phyloP scores from a whole-genome alignment of 2,113 vertebrate genomes.

The Nothocercus julius region DNA sequence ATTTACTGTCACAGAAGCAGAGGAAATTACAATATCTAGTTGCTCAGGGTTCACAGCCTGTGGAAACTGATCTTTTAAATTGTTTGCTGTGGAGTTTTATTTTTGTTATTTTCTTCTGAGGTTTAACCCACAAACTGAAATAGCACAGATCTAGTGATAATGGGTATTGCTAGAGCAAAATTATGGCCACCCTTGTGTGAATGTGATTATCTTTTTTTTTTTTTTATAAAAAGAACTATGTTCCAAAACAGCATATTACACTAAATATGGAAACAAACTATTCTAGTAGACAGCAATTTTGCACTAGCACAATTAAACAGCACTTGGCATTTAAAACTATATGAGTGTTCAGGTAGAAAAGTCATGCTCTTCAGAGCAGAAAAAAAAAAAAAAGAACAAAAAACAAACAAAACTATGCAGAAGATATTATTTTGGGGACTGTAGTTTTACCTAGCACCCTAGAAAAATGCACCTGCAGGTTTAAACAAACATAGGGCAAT shows the following conservation, averaged over 20 bases:
- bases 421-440: rapidly evolving
- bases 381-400: neutral
- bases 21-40: neutral
- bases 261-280: neutral
- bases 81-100: neutral
- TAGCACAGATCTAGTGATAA: neutral
- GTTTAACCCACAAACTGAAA: neutral
- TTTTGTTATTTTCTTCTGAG: neutral
- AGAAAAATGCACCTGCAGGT: neutral
- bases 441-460: neutral
- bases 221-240: neutral
- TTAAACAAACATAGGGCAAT: neutral
- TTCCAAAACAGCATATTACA: neutral
- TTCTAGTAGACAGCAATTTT: neutral
- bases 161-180: neutral
- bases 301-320: neutral
- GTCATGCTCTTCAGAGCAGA: neutral
- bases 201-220: neutral
- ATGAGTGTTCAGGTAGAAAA: neutral
- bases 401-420: neutral
- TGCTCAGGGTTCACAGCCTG: neutral
- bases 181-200: neutral
- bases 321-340: neutral
- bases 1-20: neutral
- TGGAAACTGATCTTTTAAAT: neutral